Evolutionary conservation across 2,888 invertebrate species (phyloP).

Genomic region (Plebejus anna): DNA sequence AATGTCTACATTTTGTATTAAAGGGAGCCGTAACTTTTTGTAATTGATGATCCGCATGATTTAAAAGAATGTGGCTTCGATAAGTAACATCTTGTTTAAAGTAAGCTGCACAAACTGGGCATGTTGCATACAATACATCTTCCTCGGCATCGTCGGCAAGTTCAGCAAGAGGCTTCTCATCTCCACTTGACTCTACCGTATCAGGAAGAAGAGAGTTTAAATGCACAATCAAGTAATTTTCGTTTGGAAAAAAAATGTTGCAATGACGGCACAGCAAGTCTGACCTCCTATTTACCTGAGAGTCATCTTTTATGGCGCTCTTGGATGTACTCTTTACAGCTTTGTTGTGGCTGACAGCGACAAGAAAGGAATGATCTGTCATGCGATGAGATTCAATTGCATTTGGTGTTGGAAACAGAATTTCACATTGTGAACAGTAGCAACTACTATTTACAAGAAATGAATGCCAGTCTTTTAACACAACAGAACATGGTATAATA

Average conservation of each 20-base stretch:
- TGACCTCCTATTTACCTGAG: background rate
- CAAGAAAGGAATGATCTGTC: slow-evolving; percentile 37
- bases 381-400: slow-evolving; percentile 37
- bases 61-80: background rate
- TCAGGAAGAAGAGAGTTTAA: slow-evolving; percentile 36
- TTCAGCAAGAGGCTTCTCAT: background rate
- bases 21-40: background rate
- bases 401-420: slow-evolving; percentile 37
- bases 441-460: slow-evolving; percentile 32
- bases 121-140: background rate
- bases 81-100: background rate
- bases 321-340: slow-evolving; percentile 38
- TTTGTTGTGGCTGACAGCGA: slow-evolving; percentile 34
- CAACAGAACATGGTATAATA: slow-evolving; percentile 32
- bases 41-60: background rate
- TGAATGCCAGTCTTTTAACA: slow-evolving; percentile 34
- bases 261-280: slow-evolving; percentile 37
- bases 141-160: background rate
- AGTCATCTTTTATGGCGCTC: slow-evolving; percentile 25
- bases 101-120: background rate
- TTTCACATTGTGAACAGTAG: slow-evolving; percentile 36
- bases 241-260: slow-evolving; percentile 34
- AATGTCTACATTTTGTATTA: slow-evolving; percentile 19
- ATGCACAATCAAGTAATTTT: slow-evolving; percentile 36
- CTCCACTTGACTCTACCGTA: background rate